Base-by-base conservation (phyloP, 2,888 invertebrate species). In the Brenthis daphne region DNA sequence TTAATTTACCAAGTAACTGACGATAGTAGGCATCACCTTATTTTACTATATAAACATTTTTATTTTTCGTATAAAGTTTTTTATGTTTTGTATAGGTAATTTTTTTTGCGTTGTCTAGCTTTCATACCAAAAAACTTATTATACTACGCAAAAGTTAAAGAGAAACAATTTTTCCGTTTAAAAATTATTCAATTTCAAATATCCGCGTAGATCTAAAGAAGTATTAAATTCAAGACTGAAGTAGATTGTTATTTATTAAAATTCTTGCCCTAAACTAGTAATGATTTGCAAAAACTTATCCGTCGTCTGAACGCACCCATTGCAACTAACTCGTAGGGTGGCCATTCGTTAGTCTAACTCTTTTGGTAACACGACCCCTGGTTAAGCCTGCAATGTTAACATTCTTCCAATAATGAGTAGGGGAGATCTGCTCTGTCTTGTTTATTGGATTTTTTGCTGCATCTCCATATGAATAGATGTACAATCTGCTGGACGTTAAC, bases 371-470 rank as follows among this genome's bases (percentile, higher is more conserved):
- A 85, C 88, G 89, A 92, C 85, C 90, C 89, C 82, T 76, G 85
- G 88, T 88, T 92, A 88, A 91, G 88, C 85, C 82, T 88, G 89
- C 86, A 82, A 86, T 88, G 88, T 87, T 92, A 90, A 91, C 90
- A 92, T 92, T 92, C 90, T 89, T 90, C 91, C 90, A 91, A 92
- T 92, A 92, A 92, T 90, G 90, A 84, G 80, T 68, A 85, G 88
- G 90, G 91, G 89, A 87, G 85, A 83, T 80, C 81, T 80, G 83
- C 89, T 83, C 80, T 86, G 87, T 88, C 88, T 90, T 91, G 91
- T 92, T 92, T 92, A 92, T 92, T 92, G 90, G 92, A 91, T 92
- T 92, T 92, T 92, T 92, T 92, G 91, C 90, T 88, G 82, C 92
- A 88, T 92, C 89, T 92, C 88, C 92, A 92, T 92, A 90, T 92